Percentiles rank a stretch among this genome's conserved stretches.
phyloP scores from a whole-genome alignment of 2,888 invertebrate genomes.

The Rhaphigaster nebulosa region DNA sequence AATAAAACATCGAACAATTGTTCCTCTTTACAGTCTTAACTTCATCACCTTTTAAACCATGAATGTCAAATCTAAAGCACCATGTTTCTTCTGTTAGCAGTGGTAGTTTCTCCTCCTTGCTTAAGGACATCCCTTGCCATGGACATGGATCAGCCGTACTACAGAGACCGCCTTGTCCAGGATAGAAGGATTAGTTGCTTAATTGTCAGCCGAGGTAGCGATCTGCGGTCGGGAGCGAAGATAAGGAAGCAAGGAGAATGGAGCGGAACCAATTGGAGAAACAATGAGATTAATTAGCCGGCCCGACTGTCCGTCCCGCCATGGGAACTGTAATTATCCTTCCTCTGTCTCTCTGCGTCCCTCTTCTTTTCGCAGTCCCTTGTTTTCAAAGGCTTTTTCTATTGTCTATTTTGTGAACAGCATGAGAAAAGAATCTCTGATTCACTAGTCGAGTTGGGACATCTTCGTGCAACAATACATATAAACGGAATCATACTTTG shows the following conservation, averaged over 20 bases:
- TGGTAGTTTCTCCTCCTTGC: neutral
- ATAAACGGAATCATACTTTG: neutral
- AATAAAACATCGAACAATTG: no score
- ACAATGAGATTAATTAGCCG: constrained; percentile 60
- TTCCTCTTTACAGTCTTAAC: no score
- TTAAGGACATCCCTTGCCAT: neutral
- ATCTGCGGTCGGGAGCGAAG: neutral
- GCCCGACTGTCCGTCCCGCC: constrained; percentile 23
- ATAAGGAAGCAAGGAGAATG: constrained; percentile 48
- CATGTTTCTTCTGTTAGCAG: neutral
- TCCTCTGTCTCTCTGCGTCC: neutral
- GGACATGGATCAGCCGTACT: neutral
- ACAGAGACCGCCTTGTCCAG: neutral
- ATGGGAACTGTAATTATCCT: constrained; percentile 56
- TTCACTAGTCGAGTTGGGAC: neutral
- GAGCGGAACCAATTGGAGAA: constrained; percentile 61
- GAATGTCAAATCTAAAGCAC: neutral
- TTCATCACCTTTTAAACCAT: neutral
- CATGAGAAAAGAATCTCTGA: neutral
- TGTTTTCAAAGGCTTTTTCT: constrained; percentile 4
- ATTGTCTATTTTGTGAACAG: constrained; percentile 10
- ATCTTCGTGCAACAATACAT: neutral
- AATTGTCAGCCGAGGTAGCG: constrained; percentile 41
- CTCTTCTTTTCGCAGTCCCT: constrained; percentile 12
- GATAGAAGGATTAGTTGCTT: constrained; percentile 54